A percentile compares a stretch with the other conserved stretches of the same genome.
Conservation (phyloP, 1,140 invertebrate species). For the Orchesella cincta region DNA sequence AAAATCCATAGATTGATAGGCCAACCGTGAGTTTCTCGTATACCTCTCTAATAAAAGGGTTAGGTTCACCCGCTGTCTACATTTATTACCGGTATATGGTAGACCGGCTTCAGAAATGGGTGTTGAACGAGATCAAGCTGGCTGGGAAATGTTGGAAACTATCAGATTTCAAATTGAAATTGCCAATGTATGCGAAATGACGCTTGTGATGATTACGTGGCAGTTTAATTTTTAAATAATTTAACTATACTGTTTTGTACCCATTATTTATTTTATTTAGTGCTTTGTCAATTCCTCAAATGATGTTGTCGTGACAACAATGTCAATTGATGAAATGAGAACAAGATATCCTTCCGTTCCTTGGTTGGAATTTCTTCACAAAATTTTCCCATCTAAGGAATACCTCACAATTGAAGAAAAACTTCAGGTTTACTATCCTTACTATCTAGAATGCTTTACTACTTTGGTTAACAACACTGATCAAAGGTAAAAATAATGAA, state of each 20-base stretch:
- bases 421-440: conserved; percentile 57
- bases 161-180: conserved; percentile 61
- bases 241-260: no score
- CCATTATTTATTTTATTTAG: no score
- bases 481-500: conserved; percentile 36
- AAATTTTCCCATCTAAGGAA: conserved; percentile 52
- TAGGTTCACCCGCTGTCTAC: conserved; percentile 54
- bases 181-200: conserved; percentile 53
- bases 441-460: no score
- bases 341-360: background rate
- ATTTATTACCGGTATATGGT: conserved; percentile 54
- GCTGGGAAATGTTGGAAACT: conserved; percentile 57
- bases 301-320: conserved; percentile 5
- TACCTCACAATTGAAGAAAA: conserved; percentile 53
- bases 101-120: conserved; percentile 59
- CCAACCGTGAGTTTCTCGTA: conserved; percentile 58
- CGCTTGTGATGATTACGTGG: no score
- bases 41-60: conserved; percentile 57
- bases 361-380: conserved; percentile 29
- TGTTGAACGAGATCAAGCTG: conserved; percentile 52
- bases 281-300: no score
- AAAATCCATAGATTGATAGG: no score
- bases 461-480: conserved; percentile 50
- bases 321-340: conserved; percentile 31
- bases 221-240: no score